These are phyloP conservation scores for Polyommatus iphigenia DNA, from an alignment of 2,888 invertebrate species.

Conservation along the genomic window DNA sequence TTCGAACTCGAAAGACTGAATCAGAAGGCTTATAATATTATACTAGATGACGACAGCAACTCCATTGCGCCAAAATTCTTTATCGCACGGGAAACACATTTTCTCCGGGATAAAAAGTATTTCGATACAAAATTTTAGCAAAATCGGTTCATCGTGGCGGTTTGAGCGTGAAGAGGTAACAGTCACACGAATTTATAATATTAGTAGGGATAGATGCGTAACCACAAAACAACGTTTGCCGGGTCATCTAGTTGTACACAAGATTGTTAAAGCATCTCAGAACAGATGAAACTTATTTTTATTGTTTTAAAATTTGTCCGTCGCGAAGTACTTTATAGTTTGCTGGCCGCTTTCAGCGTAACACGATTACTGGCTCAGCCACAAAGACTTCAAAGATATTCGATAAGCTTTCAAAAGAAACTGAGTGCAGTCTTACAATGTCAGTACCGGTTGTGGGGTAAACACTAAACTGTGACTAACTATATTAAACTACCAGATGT, in stretches of 20 bases:
- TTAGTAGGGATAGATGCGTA: too few relatives aligned
- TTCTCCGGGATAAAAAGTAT: too few relatives aligned
- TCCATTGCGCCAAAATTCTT: too few relatives aligned
- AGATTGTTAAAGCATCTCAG: not conserved
- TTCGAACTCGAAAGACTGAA: not conserved
- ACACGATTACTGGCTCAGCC: slow-evolving; percentile 46
- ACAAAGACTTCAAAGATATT: slow-evolving; percentile 48
- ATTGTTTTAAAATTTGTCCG: slow-evolving; percentile 19
- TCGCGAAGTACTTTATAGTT: slow-evolving; percentile 34
- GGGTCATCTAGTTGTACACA: too few relatives aligned
- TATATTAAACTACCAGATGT: not conserved
- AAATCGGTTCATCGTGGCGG: too few relatives aligned
- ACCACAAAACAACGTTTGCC: too few relatives aligned
- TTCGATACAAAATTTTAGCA: too few relatives aligned
- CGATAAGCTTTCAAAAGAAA: slow-evolving; percentile 41
- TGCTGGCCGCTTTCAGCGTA: slow-evolving; percentile 46
- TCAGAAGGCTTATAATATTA: too few relatives aligned
- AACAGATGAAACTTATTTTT: slow-evolving; percentile 13
- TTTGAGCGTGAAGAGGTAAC: too few relatives aligned
- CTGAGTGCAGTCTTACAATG: slow-evolving; percentile 29
- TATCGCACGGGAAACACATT: too few relatives aligned
- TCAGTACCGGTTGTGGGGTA: not conserved
- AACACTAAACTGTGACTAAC: not conserved
- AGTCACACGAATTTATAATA: too few relatives aligned
- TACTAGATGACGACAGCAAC: too few relatives aligned